Evolutionary conservation across 1,140 invertebrate genomes (phyloP), one percentile per base, ranked within the genome.

Genomic region (Stenopsyche tienmushanensis): DNA sequence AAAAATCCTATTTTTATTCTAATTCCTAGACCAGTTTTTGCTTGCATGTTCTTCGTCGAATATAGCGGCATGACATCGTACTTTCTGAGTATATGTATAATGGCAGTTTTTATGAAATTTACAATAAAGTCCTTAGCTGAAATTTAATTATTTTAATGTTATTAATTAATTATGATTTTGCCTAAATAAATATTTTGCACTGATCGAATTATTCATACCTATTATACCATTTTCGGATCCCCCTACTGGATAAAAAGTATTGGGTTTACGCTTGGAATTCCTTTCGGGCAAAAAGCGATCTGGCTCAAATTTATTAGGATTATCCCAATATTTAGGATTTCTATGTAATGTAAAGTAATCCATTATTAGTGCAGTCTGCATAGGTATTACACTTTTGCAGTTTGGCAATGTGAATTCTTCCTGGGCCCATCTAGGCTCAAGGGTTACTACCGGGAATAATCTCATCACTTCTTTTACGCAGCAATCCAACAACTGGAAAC

Each of bases 261-360:
- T 47, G 1, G 44, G 42, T 13, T 41, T 41, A 20, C 57, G 15
- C 9, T 47, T 34, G 17, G 24, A 20, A 17, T 7, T 26, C 3
- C 3, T 25, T 60, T 60, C 57, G 3, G 57, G 57, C 41, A 17
- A 17, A 47, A 60, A 60, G 25, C 57, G 8, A 18, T 60, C 57
- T 8, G 57, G 57, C 17, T 26, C 29, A 29, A 25, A 60, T 13
- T 23, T 8, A 26, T 60, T 2, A 7, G 57, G 57, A 8, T 45
- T 47, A 21, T 60, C 42, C 24, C 24, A 60, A 26, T 60, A 60
- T 60, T 60, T 60, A 13, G 57, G 42, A 60, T 60, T 29, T 5
- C 57, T 20, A 60, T 60, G 57, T 2, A 24, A 10, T 8, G 29
- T 7, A 54, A 24, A 54, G 2, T 20, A 15, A 17, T 10, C 2